phyloP scores from a whole-genome alignment of 2,888 invertebrate species.

The Nineta flava region DNA sequence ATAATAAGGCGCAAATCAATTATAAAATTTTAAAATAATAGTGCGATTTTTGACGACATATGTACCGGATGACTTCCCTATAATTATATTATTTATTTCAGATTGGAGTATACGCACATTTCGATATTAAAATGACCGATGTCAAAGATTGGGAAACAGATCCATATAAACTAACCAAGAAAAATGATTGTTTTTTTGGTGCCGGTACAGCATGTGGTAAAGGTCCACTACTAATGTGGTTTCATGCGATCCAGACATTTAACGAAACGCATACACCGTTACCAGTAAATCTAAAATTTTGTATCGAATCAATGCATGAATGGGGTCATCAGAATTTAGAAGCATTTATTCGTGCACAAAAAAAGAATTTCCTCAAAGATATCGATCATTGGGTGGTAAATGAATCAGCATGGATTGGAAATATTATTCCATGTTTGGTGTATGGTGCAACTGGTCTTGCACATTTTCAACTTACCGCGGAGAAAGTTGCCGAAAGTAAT shows the following conservation, averaged over 20 bases:
- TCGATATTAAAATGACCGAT: slow-evolving; percentile 27
- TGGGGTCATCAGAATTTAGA: slow-evolving; percentile 24
- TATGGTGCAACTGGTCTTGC: slow-evolving; percentile 24
- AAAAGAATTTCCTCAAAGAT: slow-evolving; percentile 19
- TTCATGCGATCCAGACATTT: slow-evolving; percentile 26
- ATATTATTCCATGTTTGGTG: slow-evolving; percentile 28
- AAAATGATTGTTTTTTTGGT: slow-evolving; percentile 24
- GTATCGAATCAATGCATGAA: slow-evolving; percentile 28
- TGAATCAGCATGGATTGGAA: slow-evolving; percentile 29
- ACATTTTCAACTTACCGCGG: slow-evolving; percentile 14
- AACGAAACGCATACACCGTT: slow-evolving; percentile 20
- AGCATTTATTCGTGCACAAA: slow-evolving; percentile 18
- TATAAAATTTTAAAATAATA: too few species aligned
- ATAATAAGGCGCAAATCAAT: too few species aligned
- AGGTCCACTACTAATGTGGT: slow-evolving; percentile 27
- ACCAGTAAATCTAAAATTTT: slow-evolving; percentile 30
- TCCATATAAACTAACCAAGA: slow-evolving; percentile 25
- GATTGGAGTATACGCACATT: slow-evolving; percentile 25
- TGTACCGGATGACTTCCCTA: not conserved
- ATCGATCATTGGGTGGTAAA: slow-evolving; percentile 25
- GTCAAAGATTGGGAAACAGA: slow-evolving; percentile 23
- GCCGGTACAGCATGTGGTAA: slow-evolving; percentile 28
- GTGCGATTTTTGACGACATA: not conserved
- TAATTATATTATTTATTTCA: slow-evolving; percentile 10
- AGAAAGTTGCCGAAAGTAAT: slow-evolving; percentile 16